These are phyloP conservation scores for Darevskia mixta DNA, from an alignment of 2,797 vertebrate genomes.

Conservation along the genomic window DNA sequence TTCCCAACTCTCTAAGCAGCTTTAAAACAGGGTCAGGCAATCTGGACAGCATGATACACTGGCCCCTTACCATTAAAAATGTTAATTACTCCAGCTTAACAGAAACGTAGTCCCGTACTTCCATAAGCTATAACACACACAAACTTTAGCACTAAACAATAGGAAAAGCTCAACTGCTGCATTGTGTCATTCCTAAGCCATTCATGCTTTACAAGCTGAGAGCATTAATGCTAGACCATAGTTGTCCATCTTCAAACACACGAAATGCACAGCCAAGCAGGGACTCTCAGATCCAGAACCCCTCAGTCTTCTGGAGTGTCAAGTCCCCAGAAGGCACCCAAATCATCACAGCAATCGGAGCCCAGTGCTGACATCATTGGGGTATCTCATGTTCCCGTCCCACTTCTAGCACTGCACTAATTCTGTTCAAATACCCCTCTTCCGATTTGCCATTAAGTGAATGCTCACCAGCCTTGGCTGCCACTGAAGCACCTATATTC, in stretches of 20 bases:
- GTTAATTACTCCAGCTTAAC: not conserved
- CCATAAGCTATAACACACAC: not conserved
- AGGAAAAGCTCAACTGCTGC: not conserved
- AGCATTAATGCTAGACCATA: not conserved
- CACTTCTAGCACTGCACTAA: not conserved
- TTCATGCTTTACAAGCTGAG: not conserved
- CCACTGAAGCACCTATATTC: too few relatives aligned
- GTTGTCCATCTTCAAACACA: not conserved
- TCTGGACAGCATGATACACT: not conserved
- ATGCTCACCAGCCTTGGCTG: not conserved
- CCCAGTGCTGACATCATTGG: slow-evolving; percentile 31
- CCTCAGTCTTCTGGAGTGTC: slow-evolving; percentile 33
- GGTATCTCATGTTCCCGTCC: not conserved
- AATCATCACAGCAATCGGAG: not conserved
- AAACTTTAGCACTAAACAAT: too few relatives aligned
- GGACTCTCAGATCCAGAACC: not conserved
- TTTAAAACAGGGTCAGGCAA: not conserved
- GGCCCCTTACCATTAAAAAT: not conserved
- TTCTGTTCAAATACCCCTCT: too few relatives aligned
- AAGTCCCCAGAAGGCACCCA: slow-evolving; percentile 27
- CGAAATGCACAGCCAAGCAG: not conserved
- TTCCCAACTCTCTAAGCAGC: not conserved
- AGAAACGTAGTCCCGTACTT: not conserved
- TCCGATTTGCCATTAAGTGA: not conserved
- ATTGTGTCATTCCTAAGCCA: not conserved